A percentile compares a stretch with the other conserved stretches of the same genome.
Conservation (phyloP, 2,113 vertebrate genomes). For the Catharus fuscescens region DNA sequence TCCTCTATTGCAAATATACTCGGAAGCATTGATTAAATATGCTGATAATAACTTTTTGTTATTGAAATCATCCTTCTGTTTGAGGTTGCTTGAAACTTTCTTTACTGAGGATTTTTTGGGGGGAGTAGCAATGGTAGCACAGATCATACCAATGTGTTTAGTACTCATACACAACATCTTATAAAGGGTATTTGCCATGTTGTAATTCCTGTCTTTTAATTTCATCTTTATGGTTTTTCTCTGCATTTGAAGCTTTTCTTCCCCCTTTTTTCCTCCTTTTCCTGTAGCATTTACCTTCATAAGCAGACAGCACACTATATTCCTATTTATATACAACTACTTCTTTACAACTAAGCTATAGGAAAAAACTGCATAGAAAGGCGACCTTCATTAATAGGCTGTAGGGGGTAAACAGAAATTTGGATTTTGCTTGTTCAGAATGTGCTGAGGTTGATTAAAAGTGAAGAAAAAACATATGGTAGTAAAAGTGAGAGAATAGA, state of each 20-base stretch:
- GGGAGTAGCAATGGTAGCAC: not conserved
- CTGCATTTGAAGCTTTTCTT: not conserved
- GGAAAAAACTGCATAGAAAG: not conserved
- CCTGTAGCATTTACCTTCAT: not conserved
- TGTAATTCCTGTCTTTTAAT: not conserved
- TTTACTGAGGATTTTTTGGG: not conserved
- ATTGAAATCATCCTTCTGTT: not conserved
- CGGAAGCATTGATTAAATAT: slow-evolving; percentile 8
- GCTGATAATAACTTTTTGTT: not conserved
- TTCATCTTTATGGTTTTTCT: not conserved
- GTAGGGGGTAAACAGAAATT: not conserved
- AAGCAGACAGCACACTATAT: not conserved
- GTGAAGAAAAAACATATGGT: slow-evolving; percentile 17
- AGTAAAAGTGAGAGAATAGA: not conserved
- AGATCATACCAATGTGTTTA: not conserved
- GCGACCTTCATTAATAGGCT: not conserved
- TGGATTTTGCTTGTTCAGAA: slow-evolving; percentile 23
- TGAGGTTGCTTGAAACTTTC: not conserved
- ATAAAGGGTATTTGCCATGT: not conserved
- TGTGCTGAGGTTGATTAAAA: slow-evolving; percentile 38
- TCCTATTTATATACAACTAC: not conserved
- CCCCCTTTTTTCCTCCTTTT: not conserved
- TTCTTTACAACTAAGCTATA: not conserved
- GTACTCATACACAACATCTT: not conserved
- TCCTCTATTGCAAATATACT: not conserved